A percentile compares a stretch with the other conserved stretches of the same genome.
Evolutionary conservation across 2,113 vertebrate species (phyloP).

Genomic region (Anser brachyrhynchus): DNA sequence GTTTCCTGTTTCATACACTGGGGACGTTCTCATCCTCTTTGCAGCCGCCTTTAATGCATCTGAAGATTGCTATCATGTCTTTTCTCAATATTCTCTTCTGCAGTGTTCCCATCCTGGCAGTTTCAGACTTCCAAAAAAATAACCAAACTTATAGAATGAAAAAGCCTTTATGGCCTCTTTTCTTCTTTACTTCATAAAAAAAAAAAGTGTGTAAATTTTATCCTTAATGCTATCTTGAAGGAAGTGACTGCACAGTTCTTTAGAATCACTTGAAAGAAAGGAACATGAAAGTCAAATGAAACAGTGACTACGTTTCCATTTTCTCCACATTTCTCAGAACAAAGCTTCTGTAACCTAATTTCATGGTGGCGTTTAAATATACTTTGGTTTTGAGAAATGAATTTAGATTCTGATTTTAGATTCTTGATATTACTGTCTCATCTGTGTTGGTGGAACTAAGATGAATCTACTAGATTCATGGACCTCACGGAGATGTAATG

Average conservation of each 20-base stretch:
- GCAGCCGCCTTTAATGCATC: not conserved
- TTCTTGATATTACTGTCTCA: not conserved
- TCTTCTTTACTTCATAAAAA: not conserved
- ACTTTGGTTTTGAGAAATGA: not conserved
- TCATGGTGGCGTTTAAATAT: not conserved
- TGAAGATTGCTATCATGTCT: not conserved
- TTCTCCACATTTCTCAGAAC: not conserved
- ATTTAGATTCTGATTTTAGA: not conserved
- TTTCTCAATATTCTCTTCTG: not conserved
- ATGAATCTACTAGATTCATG: not conserved
- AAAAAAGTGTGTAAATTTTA: not conserved
- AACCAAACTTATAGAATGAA: not conserved
- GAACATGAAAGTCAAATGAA: not conserved
- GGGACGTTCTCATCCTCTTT: not conserved
- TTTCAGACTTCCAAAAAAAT: not conserved
- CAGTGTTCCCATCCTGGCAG: not conserved
- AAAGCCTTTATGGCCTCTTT: not conserved
- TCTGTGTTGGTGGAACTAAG: not conserved
- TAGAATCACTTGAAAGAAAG: not conserved
- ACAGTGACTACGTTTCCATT: not conserved
- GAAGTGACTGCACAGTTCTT: not conserved
- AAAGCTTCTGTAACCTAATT: not conserved
- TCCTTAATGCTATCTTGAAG: not conserved
- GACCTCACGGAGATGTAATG: not conserved
- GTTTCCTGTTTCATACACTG: not conserved